Conservation (phyloP, 2,888 invertebrate genomes). For the Hermaeophaga mercurialis region DNA sequence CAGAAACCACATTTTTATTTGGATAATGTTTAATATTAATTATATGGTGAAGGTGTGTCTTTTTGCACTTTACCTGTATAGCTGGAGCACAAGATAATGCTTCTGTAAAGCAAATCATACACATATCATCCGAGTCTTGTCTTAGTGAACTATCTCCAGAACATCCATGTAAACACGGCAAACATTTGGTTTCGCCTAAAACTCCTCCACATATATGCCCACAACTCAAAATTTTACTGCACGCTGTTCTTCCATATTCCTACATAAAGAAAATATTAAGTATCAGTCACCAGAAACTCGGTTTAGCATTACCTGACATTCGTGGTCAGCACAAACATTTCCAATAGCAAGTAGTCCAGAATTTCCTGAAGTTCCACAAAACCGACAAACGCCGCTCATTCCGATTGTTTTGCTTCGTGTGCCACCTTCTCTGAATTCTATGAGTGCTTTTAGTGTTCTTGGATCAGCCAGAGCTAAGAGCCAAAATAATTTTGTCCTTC, state of each 20-base stretch:
- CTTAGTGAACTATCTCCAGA: constrained; percentile 64
- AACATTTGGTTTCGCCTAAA: constrained; percentile 78
- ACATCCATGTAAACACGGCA: constrained; percentile 92
- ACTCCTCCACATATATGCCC: constrained; percentile 96
- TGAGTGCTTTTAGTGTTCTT: constrained; percentile 85
- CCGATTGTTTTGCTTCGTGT: constrained; percentile 58
- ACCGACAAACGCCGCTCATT: constrained; percentile 78
- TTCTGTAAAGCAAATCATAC: constrained; percentile 99
- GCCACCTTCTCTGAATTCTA: constrained; percentile 86
- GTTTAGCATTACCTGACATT: constrained; percentile 76
- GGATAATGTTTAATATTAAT: too few relatives aligned
- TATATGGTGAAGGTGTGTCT: too few relatives aligned
- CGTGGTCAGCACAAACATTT: constrained; percentile 91
- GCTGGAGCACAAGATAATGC: constrained; percentile 95
- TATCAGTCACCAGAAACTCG: not conserved
- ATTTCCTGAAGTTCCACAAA: constrained; percentile 86
- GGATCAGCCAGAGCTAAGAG: constrained; percentile 90
- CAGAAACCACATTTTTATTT: too few relatives aligned
- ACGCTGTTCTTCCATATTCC: constrained; percentile 81
- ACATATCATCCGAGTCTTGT: constrained; percentile 99
- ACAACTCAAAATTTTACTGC: constrained; percentile 80
- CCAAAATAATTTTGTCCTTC: constrained; percentile 95
- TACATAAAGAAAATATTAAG: constrained; percentile 53
- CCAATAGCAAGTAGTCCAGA: constrained; percentile 87
- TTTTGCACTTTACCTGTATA: constrained; percentile 84